Percentiles rank a stretch among this genome's conserved stretches.
These are phyloP conservation scores for Plagodis dolabraria DNA, from an alignment of 2,888 invertebrate genomes.

Conservation along the genomic window DNA sequence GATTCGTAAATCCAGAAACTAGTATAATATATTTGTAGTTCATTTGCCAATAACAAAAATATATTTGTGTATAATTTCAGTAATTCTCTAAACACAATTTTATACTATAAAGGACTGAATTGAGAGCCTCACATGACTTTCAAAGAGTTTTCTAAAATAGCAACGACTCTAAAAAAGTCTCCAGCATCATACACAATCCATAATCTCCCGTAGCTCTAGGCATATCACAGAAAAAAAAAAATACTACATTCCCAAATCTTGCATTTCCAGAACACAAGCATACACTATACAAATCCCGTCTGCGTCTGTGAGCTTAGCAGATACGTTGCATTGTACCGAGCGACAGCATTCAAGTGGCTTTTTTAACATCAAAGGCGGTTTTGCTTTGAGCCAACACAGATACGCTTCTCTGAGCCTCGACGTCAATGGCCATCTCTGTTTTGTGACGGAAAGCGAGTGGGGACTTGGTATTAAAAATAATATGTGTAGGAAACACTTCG, in stretches of 20 bases:
- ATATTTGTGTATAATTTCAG: too few species aligned
- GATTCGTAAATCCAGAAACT: too few species aligned
- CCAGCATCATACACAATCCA: neutral
- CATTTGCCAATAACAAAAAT: too few species aligned
- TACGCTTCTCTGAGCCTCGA: conserved; percentile 18
- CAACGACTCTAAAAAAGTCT: neutral
- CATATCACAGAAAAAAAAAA: neutral
- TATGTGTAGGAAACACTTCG: neutral
- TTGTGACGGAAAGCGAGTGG: conserved; percentile 7
- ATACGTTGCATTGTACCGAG: conserved; percentile 48
- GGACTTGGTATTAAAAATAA: neutral
- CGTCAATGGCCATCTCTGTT: conserved; percentile 22
- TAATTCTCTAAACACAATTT: too few species aligned
- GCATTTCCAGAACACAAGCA: conserved; percentile 12
- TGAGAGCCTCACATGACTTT: too few species aligned
- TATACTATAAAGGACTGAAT: too few species aligned
- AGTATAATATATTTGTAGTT: too few species aligned
- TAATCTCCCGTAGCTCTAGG: too few species aligned
- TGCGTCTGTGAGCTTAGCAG: conserved; percentile 31
- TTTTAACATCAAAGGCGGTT: conserved; percentile 66
- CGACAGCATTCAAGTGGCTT: conserved; percentile 65
- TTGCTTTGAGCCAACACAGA: conserved; percentile 48
- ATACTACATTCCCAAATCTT: conserved; percentile 14
- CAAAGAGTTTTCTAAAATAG: too few species aligned
- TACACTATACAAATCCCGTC: conserved; percentile 16